Conservation (phyloP, 2,797 vertebrate species). For the Centropyge bicolor region DNA sequence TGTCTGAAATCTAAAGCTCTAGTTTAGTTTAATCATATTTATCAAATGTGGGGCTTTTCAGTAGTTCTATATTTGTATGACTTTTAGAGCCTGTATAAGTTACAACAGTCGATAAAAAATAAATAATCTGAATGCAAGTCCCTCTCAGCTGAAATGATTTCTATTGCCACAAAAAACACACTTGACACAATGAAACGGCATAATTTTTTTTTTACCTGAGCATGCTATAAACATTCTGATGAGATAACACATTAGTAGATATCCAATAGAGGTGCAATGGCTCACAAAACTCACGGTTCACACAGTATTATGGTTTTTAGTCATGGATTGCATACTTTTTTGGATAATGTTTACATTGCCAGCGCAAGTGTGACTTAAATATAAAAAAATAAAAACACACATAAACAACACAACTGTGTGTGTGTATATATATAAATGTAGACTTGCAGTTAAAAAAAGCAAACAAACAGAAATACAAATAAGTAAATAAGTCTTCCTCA, state of each 20-base stretch:
- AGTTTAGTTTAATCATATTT: background rate
- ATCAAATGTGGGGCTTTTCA: background rate
- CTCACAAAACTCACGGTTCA: too few species aligned
- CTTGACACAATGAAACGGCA: slow-evolving; percentile 19
- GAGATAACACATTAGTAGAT: slow-evolving; percentile 11
- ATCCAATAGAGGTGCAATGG: background rate
- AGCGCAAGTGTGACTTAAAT: too few species aligned
- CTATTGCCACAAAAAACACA: slow-evolving; percentile 5
- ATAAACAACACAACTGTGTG: too few species aligned
- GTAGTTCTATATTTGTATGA: background rate
- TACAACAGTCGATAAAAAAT: background rate
- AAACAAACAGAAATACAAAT: too few species aligned
- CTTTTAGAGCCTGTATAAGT: background rate
- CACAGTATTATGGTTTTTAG: too few species aligned
- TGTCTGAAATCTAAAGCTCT: background rate
- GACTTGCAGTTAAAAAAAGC: too few species aligned
- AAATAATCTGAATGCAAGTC: background rate
- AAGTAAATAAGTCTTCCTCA: too few species aligned
- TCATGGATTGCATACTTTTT: too few species aligned
- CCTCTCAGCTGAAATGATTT: too few species aligned
- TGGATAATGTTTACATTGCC: too few species aligned
- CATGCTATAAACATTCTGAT: slow-evolving; percentile 25
- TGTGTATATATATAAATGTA: too few species aligned
- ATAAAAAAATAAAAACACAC: too few species aligned
- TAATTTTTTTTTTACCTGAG: slow-evolving; percentile 23